These are phyloP conservation scores for Conus canariensis DNA, from an alignment of 2,888 invertebrate genomes.

Conservation along the genomic window DNA sequence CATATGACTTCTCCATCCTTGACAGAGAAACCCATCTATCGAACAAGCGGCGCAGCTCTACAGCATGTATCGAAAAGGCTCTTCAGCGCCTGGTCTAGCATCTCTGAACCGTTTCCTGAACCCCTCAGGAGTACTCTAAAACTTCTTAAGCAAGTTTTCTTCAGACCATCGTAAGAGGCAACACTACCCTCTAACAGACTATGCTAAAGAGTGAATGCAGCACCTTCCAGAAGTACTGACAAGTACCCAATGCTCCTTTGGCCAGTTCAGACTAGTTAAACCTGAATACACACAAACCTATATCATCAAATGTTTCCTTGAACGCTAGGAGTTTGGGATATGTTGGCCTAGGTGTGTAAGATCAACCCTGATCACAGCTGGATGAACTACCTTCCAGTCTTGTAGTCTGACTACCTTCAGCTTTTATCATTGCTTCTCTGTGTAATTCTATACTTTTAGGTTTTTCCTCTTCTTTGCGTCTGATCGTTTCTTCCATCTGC, in stretches of 20 bases:
- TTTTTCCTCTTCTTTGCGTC: too few species aligned
- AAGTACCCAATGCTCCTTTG: neutral
- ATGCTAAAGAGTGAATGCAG: too few species aligned
- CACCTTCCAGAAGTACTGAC: neutral
- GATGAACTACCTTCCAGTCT: neutral
- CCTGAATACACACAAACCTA: neutral
- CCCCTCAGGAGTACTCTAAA: neutral
- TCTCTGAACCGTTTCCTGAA: neutral
- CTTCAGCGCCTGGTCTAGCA: neutral
- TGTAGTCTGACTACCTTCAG: neutral
- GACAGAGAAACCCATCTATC: neutral
- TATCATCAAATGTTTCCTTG: neutral
- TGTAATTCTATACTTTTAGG: neutral
- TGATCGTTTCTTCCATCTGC: too few species aligned
- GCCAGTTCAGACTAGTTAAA: neutral
- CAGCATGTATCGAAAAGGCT: neutral
- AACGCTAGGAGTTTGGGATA: neutral
- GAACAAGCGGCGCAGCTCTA: neutral
- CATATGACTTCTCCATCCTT: neutral
- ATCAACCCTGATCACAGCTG: too few species aligned
- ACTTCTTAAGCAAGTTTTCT: conserved; percentile 15
- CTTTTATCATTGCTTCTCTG: neutral
- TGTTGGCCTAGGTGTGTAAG: too few species aligned
- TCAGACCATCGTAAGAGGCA: neutral
- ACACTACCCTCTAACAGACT: neutral